A percentile compares a stretch with the other conserved stretches of the same genome.
Conservation (phyloP, 2,113 vertebrate genomes). For the Pachycephala philippinensis region DNA sequence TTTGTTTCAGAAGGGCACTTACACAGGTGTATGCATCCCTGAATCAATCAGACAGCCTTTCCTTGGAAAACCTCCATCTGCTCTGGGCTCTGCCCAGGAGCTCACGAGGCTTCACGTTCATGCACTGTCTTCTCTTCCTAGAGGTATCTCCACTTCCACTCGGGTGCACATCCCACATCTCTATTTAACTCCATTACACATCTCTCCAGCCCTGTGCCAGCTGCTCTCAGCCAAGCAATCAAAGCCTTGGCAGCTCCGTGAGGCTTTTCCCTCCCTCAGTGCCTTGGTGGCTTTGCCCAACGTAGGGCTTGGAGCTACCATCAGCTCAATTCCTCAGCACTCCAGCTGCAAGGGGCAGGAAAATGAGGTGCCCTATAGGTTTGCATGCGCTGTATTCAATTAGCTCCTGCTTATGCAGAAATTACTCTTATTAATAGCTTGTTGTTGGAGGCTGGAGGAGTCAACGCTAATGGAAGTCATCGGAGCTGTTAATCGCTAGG, state of each 20-base stretch:
- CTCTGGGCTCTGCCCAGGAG: background rate
- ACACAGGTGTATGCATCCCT: background rate
- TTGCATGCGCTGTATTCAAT: background rate
- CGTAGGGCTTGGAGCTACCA: background rate
- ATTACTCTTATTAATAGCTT: conserved; percentile 36
- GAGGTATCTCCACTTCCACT: background rate
- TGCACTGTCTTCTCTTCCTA: background rate
- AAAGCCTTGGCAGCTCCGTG: background rate
- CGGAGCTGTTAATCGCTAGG: background rate
- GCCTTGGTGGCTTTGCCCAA: background rate
- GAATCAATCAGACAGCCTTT: background rate
- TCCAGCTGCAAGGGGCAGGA: background rate
- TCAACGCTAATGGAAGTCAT: background rate
- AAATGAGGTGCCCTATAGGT: background rate
- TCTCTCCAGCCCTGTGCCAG: conserved; percentile 9
- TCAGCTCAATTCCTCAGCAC: background rate
- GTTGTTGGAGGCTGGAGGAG: background rate
- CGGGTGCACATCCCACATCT: background rate
- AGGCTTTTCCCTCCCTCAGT: background rate
- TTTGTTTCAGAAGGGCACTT: background rate
- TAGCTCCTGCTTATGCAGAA: background rate
- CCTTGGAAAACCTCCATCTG: background rate
- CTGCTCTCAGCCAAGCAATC: background rate
- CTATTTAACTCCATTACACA: conserved; percentile 6
- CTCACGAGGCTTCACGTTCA: accelerated